Conservation (phyloP, 2,113 vertebrate species). For the Zapus hudsonius region DNA sequence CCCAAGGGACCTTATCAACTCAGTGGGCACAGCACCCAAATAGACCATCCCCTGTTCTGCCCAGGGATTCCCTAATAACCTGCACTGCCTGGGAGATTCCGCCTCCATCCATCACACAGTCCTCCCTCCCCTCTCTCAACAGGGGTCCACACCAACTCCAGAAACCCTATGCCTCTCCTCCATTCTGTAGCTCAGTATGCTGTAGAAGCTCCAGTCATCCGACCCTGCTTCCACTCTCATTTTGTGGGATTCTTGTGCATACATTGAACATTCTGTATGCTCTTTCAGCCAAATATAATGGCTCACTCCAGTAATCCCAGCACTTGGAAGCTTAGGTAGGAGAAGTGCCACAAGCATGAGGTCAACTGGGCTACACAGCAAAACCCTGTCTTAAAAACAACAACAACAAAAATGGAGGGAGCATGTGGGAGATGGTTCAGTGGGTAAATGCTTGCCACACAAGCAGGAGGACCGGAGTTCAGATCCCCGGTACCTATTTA, state of each 20-base stretch:
- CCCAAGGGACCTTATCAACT: background rate
- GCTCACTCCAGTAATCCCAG: background rate
- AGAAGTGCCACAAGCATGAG: background rate
- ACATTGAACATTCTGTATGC: background rate
- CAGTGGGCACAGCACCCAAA: no score
- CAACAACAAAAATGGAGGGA: no score
- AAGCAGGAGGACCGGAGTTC: no score
- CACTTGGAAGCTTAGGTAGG: background rate
- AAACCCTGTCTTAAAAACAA: no score
- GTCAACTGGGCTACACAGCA: background rate
- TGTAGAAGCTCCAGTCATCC: no score
- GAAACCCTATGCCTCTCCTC: background rate
- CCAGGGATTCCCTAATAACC: background rate
- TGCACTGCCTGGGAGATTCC: no score
- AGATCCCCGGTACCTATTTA: no score
- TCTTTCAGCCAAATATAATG: background rate
- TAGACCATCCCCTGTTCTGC: background rate
- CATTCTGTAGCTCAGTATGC: background rate
- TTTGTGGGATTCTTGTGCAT: background rate
- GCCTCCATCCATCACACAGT: background rate
- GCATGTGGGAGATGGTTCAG: no score
- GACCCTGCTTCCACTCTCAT: background rate
- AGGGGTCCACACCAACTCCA: background rate
- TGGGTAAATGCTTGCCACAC: no score
- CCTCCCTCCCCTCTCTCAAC: background rate